These are phyloP conservation scores for Baccha elongata DNA, from an alignment of 2,888 invertebrate species.

Conservation along the genomic window DNA sequence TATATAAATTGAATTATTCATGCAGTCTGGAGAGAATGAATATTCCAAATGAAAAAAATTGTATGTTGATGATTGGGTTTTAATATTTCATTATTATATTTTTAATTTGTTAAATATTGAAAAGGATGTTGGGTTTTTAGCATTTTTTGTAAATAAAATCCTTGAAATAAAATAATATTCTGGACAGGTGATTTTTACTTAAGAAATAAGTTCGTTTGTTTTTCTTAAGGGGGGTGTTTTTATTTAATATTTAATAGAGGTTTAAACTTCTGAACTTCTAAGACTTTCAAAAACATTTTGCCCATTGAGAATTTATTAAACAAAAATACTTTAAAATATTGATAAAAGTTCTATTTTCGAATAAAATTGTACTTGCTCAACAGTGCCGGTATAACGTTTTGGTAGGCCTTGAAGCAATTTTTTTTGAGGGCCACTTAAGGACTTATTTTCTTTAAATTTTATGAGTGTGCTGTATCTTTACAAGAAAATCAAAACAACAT, in stretches of 20 bases:
- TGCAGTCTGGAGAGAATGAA: constrained; percentile 9
- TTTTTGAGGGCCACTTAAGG: too few relatives aligned
- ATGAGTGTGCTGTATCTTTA: too few relatives aligned
- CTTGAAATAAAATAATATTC: not conserved
- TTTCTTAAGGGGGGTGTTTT: not conserved
- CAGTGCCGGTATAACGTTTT: too few relatives aligned
- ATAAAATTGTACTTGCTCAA: too few relatives aligned
- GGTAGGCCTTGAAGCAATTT: too few relatives aligned
- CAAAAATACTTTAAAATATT: not conserved
- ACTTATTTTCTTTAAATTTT: too few relatives aligned
- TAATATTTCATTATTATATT: constrained; percentile 20
- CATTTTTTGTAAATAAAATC: not conserved
- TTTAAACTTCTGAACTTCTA: too few relatives aligned
- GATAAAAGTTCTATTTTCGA: not conserved
- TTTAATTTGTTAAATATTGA: not conserved
- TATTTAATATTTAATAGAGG: not conserved
- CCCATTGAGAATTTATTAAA: not conserved
- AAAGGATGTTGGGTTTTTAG: not conserved
- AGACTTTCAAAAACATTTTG: not conserved
- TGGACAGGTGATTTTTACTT: not conserved
- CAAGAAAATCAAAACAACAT: too few relatives aligned
- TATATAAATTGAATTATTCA: constrained; percentile 13
- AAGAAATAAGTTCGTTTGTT: not conserved
- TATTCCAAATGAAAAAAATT: not conserved
- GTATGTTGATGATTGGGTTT: not conserved